Evolutionary conservation across 1,140 invertebrate species (phyloP).

Genomic region (Drosophila murphyi): DNA sequence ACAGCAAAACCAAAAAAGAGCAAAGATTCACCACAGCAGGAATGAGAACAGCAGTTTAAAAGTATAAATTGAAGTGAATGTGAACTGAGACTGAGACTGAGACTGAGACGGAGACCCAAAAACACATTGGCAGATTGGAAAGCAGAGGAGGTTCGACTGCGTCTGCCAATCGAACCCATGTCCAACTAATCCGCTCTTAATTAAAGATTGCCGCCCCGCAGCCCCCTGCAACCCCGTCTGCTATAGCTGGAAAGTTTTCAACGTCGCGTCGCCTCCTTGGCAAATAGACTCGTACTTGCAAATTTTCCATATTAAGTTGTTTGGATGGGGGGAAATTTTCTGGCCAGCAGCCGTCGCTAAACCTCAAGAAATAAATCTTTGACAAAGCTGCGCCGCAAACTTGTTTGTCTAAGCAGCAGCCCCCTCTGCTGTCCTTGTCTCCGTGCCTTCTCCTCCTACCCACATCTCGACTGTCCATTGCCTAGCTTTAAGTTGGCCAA

Average conservation of each 20-base stretch:
- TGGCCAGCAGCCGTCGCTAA: conserved; percentile 62
- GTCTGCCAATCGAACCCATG: conserved; percentile 77
- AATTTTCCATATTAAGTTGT: conserved; percentile 75
- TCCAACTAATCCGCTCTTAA: conserved; percentile 84
- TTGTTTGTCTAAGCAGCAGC: conserved; percentile 73
- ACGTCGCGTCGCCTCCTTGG: conserved; percentile 22
- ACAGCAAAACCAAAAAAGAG: conserved; percentile 77
- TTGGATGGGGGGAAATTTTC: conserved; percentile 12
- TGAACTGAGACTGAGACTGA: too few species aligned
- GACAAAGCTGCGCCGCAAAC: conserved; percentile 80
- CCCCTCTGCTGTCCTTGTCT: neutral
- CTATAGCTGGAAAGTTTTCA: conserved; percentile 42
- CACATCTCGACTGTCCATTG: neutral
- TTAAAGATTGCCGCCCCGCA: conserved; percentile 73
- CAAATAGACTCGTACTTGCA: conserved; percentile 59
- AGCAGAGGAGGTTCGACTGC: neutral
- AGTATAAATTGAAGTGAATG: neutral
- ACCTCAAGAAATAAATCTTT: conserved; percentile 84
- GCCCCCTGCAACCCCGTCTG: neutral
- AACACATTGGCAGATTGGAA: neutral
- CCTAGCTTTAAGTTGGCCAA: conserved; percentile 26
- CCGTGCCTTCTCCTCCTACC: neutral
- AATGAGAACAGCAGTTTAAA: neutral
- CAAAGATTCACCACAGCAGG: conserved; percentile 60
- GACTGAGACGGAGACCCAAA: neutral